These are phyloP conservation scores for Drosophila sulfurigaster DNA, from an alignment of 1,140 invertebrate genomes.

Conservation along the genomic window DNA sequence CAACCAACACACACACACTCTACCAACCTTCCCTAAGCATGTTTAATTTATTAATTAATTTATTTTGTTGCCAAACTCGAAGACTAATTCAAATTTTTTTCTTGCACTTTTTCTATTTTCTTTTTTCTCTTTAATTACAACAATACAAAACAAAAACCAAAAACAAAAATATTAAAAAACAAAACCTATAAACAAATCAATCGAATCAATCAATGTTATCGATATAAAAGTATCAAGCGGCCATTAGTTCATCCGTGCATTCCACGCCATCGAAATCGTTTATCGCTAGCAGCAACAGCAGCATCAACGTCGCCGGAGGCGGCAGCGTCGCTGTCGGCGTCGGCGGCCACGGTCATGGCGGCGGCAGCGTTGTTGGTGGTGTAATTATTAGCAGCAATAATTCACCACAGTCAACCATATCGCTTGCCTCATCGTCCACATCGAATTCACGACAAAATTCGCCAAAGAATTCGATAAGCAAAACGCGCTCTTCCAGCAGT, in stretches of 20 bases:
- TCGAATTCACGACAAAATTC: constrained; percentile 85
- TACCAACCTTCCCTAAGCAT: constrained; percentile 44
- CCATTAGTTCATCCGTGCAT: constrained; percentile 86
- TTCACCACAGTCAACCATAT: constrained; percentile 84
- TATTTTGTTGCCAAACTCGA: constrained; percentile 72
- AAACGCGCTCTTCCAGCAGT: constrained; percentile 84
- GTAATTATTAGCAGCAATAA: constrained; percentile 76
- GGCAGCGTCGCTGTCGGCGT: constrained; percentile 44
- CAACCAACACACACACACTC: constrained; percentile 19
- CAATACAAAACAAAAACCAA: constrained; percentile 28
- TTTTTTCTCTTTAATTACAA: constrained; percentile 71
- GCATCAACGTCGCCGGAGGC: constrained; percentile 12
- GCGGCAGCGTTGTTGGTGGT: constrained; percentile 69
- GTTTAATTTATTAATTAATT: constrained; percentile 62
- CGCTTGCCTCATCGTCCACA: constrained; percentile 85
- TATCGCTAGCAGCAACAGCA: constrained; percentile 75
- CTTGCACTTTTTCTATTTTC: constrained; percentile 82
- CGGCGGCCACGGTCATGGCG: constrained; percentile 68
- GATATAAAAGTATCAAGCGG: constrained; percentile 83
- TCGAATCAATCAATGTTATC: constrained; percentile 42
- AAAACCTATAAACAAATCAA: constrained; percentile 30
- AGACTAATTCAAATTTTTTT: constrained; percentile 79
- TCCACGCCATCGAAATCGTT: constrained; percentile 88
- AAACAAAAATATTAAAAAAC: constrained; percentile 13
- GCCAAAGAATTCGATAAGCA: constrained; percentile 86